Conservation (phyloP, 2,797 vertebrate species). For the Aplochiton taeniatus region DNA sequence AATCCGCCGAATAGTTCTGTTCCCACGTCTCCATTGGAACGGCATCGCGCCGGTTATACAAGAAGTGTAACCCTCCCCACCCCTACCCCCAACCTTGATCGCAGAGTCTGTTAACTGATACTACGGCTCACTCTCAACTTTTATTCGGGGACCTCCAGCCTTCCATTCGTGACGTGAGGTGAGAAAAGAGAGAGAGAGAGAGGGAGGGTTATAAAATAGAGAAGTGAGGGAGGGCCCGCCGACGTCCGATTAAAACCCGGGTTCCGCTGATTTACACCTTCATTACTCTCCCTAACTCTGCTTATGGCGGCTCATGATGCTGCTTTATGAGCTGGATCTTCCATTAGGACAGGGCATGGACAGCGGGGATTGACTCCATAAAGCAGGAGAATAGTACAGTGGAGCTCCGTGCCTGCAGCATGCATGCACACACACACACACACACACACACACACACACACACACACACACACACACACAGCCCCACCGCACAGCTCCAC, state of each 20-base stretch:
- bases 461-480: too few species aligned
- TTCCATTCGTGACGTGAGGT: slow-evolving; percentile 57
- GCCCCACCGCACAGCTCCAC: background rate
- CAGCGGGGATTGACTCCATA: slow-evolving; percentile 61
- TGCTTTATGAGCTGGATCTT: slow-evolving; percentile 72
- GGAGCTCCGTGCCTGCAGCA: slow-evolving; percentile 43
- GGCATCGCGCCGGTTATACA: too few species aligned
- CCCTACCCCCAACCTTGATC: slow-evolving; percentile 43
- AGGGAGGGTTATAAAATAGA: slow-evolving; percentile 4
- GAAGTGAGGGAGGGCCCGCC: slow-evolving; percentile 23
- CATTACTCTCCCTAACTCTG: slow-evolving; percentile 70
- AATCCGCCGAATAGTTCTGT: too few species aligned
- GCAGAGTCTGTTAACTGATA: slow-evolving; percentile 65
- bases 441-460: too few species aligned
- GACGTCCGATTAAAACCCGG: slow-evolving; percentile 56
- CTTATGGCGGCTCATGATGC: slow-evolving; percentile 72
- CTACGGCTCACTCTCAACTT: slow-evolving; percentile 60
- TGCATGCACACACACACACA: too few species aligned
- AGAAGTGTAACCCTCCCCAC: slow-evolving; percentile 37
- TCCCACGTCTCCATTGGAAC: too few species aligned
- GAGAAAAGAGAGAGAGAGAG: background rate
- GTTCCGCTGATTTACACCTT: slow-evolving; percentile 70
- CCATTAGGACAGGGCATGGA: slow-evolving; percentile 62
- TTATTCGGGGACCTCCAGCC: slow-evolving; percentile 62
- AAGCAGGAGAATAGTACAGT: slow-evolving; percentile 36